Conservation (phyloP, 1,140 invertebrate species). For the Stegodyphus dumicola region DNA sequence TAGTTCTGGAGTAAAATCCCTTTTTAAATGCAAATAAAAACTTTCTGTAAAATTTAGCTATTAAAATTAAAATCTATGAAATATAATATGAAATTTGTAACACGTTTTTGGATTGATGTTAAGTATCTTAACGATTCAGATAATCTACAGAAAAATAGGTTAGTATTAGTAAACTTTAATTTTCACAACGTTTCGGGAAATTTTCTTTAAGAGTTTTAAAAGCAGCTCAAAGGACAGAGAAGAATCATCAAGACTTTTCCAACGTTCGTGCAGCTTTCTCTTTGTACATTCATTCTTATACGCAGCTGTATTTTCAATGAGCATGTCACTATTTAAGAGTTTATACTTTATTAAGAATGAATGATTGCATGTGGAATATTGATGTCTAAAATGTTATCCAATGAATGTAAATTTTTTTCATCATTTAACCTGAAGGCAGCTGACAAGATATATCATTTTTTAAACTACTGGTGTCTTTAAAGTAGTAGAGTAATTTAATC, state of each 20-base stretch:
- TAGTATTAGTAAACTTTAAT: neutral
- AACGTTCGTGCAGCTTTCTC: conserved; percentile 20
- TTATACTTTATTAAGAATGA: conserved; percentile 18
- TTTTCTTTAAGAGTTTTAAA: neutral
- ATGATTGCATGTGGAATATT: conserved; percentile 10
- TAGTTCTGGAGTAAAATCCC: no score
- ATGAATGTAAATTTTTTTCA: neutral
- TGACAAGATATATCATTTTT: no score
- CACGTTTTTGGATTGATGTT: no score
- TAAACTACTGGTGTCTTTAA: no score
- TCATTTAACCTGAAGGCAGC: no score
- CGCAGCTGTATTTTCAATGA: conserved; percentile 13
- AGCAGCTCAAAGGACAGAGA: conserved; percentile 17
- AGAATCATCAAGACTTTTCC: conserved; percentile 11
- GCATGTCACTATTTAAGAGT: conserved; percentile 27
- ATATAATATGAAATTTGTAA: no score
- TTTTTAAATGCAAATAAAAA: no score
- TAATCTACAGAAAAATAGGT: no score
- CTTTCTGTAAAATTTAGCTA: no score
- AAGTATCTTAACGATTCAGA: no score
- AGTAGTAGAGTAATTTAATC: no score
- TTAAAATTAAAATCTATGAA: no score
- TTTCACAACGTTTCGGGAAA: neutral
- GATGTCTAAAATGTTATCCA: conserved; percentile 7
- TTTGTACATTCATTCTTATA: conserved; percentile 3